phyloP scores from a whole-genome alignment of 2,888 invertebrate genomes.

The Diogma glabrata region DNA sequence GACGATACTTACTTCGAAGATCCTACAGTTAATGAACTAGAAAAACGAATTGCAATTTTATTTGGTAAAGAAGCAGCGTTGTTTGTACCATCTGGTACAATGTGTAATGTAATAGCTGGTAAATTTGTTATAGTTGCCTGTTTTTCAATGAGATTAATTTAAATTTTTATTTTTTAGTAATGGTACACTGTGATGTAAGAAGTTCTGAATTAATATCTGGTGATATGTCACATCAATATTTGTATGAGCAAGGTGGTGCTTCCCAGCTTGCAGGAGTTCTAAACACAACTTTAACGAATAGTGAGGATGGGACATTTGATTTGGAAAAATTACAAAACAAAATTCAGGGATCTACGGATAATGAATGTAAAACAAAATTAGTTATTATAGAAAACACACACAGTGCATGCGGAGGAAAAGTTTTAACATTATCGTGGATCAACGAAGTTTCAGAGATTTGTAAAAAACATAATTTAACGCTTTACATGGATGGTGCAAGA shows the following conservation, averaged over 20 bases:
- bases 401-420: slow-evolving; percentile 79
- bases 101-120: slow-evolving; percentile 88
- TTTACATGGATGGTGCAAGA: slow-evolving; percentile 92
- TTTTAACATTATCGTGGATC: slow-evolving; percentile 68
- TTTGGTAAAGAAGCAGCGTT: slow-evolving; percentile 82
- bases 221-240: slow-evolving; percentile 67
- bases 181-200: slow-evolving; percentile 79
- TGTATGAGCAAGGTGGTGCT: slow-evolving; percentile 83
- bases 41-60: slow-evolving; percentile 60
- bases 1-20: slow-evolving; percentile 91
- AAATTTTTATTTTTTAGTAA: no score
- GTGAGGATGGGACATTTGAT: slow-evolving; percentile 76
- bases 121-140: no score
- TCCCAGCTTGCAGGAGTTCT: slow-evolving; percentile 68
- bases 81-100: slow-evolving; percentile 84
- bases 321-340: slow-evolving; percentile 53
- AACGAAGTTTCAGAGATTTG: slow-evolving; percentile 55
- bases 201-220: slow-evolving; percentile 84
- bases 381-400: slow-evolving; percentile 88
- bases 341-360: slow-evolving; percentile 59
- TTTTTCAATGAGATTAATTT: no score
- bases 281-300: slow-evolving; percentile 57
- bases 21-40: slow-evolving; percentile 73
- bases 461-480: slow-evolving; percentile 45
- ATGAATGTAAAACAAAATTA: slow-evolving; percentile 67